These are phyloP conservation scores for Metellina segmentata DNA, from an alignment of 2,888 invertebrate genomes.

Conservation along the genomic window DNA sequence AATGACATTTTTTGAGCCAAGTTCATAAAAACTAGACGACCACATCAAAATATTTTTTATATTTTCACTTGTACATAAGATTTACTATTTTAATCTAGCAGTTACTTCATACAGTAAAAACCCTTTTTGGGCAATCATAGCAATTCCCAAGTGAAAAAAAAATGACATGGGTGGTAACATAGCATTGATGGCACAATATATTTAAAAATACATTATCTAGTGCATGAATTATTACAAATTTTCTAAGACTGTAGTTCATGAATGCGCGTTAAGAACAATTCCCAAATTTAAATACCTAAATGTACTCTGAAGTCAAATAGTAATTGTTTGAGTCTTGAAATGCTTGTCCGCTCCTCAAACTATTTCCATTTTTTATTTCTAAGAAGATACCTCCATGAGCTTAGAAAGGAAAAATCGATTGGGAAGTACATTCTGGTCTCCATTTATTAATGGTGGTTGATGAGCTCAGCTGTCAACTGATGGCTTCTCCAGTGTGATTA, in stretches of 20 bases:
- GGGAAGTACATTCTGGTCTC: conserved; percentile 24
- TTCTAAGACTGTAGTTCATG: too few species aligned
- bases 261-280: background rate
- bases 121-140: too few species aligned
- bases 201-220: too few species aligned
- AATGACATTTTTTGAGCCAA: too few species aligned
- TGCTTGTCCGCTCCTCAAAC: conserved; percentile 9
- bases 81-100: too few species aligned
- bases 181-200: too few species aligned
- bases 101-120: too few species aligned
- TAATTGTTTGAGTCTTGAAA: background rate
- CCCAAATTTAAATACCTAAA: background rate
- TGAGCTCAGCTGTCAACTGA: conserved; percentile 49
- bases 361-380: conserved; percentile 16
- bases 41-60: too few species aligned
- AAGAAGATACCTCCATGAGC: conserved; percentile 14
- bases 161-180: too few species aligned
- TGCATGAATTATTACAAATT: background rate
- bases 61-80: too few species aligned
- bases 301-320: background rate
- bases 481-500: conserved; percentile 36
- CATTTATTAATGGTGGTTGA: conserved; percentile 60
- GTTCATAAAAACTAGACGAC: too few species aligned
- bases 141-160: too few species aligned
- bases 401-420: conserved; percentile 45